Percentiles rank a stretch among this genome's conserved stretches.
Evolutionary conservation across 2,113 vertebrate genomes (phyloP).

Genomic region (Columba livia): DNA sequence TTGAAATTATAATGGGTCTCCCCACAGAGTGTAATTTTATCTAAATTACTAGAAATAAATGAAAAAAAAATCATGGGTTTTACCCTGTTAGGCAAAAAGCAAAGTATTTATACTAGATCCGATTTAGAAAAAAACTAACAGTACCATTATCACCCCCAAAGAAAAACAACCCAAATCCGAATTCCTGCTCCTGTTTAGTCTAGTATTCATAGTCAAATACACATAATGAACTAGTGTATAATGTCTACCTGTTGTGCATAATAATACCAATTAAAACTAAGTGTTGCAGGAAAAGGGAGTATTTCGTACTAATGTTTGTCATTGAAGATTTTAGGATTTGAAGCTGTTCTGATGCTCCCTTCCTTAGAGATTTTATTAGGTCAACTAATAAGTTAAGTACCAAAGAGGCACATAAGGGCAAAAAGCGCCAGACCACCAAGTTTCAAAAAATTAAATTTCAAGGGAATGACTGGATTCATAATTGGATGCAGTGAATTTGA

Average conservation of each 20-base stretch:
- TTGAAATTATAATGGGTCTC: neutral
- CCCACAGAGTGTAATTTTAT: neutral
- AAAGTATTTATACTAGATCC: neutral
- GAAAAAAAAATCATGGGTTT: neutral
- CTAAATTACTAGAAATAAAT: neutral
- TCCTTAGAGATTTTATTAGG: slow-evolving; percentile 6
- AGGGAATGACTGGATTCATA: neutral
- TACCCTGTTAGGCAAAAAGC: neutral
- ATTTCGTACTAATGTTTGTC: neutral
- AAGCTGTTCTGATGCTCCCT: slow-evolving; percentile 1
- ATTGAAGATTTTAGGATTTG: neutral
- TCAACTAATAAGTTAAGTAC: neutral
- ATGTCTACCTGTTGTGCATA: neutral
- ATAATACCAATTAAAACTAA: neutral
- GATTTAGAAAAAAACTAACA: neutral
- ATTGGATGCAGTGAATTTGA: slow-evolving; percentile 51
- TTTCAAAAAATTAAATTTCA: slow-evolving; percentile 56
- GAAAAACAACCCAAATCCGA: neutral
- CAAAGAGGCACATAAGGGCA: slow-evolving; percentile 6
- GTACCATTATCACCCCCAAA: neutral
- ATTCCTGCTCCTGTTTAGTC: neutral
- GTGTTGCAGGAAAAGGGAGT: neutral
- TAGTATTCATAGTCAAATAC: neutral
- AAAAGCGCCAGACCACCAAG: slow-evolving; percentile 36
- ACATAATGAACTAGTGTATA: neutral